Base-by-base conservation (phyloP, 2,797 vertebrate species). In the Vireo griseus region DNA sequence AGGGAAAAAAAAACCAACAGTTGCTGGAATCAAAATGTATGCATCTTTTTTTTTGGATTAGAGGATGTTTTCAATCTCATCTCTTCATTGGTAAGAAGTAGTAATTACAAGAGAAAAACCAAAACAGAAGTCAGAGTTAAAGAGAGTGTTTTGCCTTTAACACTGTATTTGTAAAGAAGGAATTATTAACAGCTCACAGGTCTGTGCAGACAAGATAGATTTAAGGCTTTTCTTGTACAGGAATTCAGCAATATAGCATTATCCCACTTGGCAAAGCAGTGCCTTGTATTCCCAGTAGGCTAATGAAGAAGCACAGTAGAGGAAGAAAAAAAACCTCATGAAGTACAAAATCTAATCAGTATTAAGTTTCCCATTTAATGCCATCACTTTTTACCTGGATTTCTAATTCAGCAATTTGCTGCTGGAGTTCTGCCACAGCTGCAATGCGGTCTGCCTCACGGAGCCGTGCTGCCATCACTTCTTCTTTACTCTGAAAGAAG, bases 391-490 rank as follows among this genome's bases (percentile, higher is more conserved):
- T 94, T 98, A 99, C 99, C 99, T 99, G 99, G 96, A 99, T 99
- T 98, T 99, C 99, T 45, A 99, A 98, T 94, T 99, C 99, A 42
- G 99, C 99, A 94, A 99, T 99, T 37, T 99, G 99, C 80, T 99
- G 99, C 79, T 98, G 99, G 29, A 99, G 98, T 33, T 99, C 99
- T 24, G 99, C 99, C 98, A 99, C 99, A n/a, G 98, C 98, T 67
- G 99, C 99, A 10, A 99, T 99, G 97, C 99, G 98, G 92, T 99
- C 99, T 74, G 99, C 99, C 90, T 99, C 99, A 51, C 99, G 98
- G 82, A 99, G 98, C 90, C 99, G 98, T 79, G 99, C 99, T 14
- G 99, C 99, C 99, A 99, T 99, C 96, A 99, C 99, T 92, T 99
- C 99, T 96, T 99, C 99, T 89, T 99, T 99, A 96, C 98, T 99